Conservation (phyloP, 2,113 vertebrate genomes). For the Epinephelus moara region DNA sequence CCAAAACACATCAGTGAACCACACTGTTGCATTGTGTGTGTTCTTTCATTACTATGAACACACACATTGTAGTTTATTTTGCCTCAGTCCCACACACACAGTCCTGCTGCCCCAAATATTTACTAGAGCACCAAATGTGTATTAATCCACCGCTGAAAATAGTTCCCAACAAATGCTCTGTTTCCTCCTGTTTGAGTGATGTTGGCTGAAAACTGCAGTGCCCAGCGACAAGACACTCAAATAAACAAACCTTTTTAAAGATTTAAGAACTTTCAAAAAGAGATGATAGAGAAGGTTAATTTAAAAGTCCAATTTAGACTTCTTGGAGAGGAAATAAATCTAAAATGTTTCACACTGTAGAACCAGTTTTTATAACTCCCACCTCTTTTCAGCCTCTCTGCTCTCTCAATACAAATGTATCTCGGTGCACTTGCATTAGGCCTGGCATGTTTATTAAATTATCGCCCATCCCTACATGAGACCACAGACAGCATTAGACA, state of each 20-base stretch:
- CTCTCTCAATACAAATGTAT: neutral
- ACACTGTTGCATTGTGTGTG: neutral
- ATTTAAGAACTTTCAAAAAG: neutral
- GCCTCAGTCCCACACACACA: too few species aligned
- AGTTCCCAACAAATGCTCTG: neutral
- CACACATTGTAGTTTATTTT: neutral
- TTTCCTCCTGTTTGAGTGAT: neutral
- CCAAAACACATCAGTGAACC: neutral
- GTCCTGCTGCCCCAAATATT: neutral
- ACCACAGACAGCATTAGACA: conserved; percentile 11
- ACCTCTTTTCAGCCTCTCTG: neutral
- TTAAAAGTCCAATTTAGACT: neutral
- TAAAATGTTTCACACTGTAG: neutral
- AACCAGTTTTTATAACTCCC: neutral
- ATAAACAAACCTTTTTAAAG: neutral
- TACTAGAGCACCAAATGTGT: neutral
- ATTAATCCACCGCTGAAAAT: conserved; percentile 8
- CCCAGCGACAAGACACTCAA: neutral
- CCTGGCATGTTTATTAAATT: conserved; percentile 18
- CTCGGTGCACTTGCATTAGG: conserved; percentile 17
- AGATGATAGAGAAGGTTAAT: neutral
- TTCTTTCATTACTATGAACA: neutral
- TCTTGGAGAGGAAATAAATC: neutral
- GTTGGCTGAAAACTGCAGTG: neutral
- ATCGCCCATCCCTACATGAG: conserved; percentile 17